Conservation (phyloP, 2,888 invertebrate species). For the Cataglyphis rosenhaueri region DNA sequence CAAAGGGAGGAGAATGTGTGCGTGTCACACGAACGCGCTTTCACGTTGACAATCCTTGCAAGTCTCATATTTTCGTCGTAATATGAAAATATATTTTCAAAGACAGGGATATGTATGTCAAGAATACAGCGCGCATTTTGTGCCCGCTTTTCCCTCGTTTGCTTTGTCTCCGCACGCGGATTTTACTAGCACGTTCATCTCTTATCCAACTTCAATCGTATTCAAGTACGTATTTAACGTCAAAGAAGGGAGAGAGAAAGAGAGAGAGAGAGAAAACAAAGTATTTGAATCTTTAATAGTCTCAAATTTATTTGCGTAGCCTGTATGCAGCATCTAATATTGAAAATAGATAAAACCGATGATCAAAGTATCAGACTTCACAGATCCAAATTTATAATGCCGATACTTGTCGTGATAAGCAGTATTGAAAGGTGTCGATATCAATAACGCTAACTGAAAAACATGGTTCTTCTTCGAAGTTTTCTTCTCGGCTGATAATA, state of each 20-base stretch:
- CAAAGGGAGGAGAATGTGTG: slow-evolving; percentile 36
- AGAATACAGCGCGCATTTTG: slow-evolving; percentile 34
- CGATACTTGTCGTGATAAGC: background rate
- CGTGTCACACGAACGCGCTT: slow-evolving; percentile 34
- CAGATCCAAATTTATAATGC: slow-evolving; percentile 17
- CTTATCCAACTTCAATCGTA: slow-evolving; percentile 27
- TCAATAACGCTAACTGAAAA: background rate
- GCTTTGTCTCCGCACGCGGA: slow-evolving; percentile 1
- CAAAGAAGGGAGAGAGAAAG: background rate
- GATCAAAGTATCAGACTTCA: slow-evolving; percentile 1
- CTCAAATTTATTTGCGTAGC: background rate
- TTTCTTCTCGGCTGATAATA: slow-evolving; percentile 15
- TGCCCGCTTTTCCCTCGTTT: background rate
- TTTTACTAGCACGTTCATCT: slow-evolving; percentile 15
- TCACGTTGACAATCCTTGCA: slow-evolving; percentile 42
- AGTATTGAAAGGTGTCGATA: slow-evolving; percentile 37
- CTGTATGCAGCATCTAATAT: background rate
- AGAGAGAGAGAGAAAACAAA: background rate
- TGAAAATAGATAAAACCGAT: background rate
- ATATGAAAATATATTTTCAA: slow-evolving; percentile 56
- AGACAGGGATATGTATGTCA: slow-evolving; percentile 50
- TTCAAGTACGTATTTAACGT: slow-evolving; percentile 8
- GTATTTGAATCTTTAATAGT: background rate
- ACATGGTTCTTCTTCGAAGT: slow-evolving; percentile 1
- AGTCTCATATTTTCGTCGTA: slow-evolving; percentile 52